Base-by-base conservation (phyloP, 2,113 vertebrate genomes). In the Perca fluviatilis region DNA sequence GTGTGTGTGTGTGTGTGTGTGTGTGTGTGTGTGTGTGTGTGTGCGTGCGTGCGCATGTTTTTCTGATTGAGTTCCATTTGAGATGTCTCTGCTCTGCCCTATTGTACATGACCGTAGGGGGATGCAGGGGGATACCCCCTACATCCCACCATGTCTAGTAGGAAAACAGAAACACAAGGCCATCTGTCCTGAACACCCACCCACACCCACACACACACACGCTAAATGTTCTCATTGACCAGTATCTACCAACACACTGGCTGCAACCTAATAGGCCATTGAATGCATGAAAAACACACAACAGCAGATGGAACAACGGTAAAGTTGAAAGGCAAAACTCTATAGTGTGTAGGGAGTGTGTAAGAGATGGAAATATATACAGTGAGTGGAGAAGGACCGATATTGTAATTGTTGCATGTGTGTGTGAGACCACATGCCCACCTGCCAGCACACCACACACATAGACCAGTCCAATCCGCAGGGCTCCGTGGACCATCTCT, bases 401-500 rank as follows among this genome's bases (percentile, higher is more conserved):
- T 21, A 54, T 58, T 66, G 56, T 14, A 46, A 64, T 58, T 74
- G 82, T 70, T 79, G 69, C 27, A 27, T 54, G 25, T 60, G 30
- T 67, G 46, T 14, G 30, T 4, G 74, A 43, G 21, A 43, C 4
- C 47, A 58, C 14, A 70, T 1, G 15, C 93, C 79, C 95, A 99
- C 98, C 98, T 97, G 98, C 98, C 81, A 99, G 93, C n/a, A 97
- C 97, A 3, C 98, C 98, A 13, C 97, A 98, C 78, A 96, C 64
- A 6, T 99, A 99, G 85, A 99, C 95, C 66, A 99, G 95, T 74
- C 97, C 97, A 14, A 99, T 98, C 88, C 97, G 96, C 18, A 96
- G 90, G 9, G 98, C 97, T 86, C 98, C 98, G 0, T 99, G 98
- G 56, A 99, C 98, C 98, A 99, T 99, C 93, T 99, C 98, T 89